These are phyloP conservation scores for Knipowitschia caucasica DNA, from an alignment of 2,797 vertebrate genomes.

Conservation along the genomic window DNA sequence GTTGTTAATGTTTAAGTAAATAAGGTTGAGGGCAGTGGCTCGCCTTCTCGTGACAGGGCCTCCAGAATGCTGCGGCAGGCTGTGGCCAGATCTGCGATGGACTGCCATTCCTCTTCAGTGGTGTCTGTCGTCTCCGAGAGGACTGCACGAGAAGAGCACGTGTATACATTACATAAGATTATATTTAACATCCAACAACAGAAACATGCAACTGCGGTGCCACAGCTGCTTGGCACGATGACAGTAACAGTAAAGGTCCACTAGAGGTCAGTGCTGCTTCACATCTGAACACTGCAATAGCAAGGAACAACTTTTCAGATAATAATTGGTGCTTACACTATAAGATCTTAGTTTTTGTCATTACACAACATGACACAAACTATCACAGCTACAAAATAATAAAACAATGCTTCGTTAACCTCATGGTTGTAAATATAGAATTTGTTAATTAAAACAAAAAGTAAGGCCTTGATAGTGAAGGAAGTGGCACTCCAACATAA, in stretches of 20 bases:
- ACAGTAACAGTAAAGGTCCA: constrained; percentile 49
- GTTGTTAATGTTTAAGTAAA: background rate
- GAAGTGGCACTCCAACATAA: constrained; percentile 15
- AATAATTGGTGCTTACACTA: background rate
- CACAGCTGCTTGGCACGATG: background rate
- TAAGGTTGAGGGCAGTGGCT: constrained; percentile 21
- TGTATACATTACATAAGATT: background rate
- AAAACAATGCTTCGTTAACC: too few relatives aligned
- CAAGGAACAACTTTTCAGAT: background rate
- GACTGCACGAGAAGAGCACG: constrained; percentile 58
- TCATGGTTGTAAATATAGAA: too few relatives aligned
- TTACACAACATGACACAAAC: too few relatives aligned
- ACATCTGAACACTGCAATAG: background rate
- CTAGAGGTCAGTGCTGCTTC: constrained; percentile 53
- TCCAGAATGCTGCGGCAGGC: constrained; percentile 88
- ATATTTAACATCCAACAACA: background rate
- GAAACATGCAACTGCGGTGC: background rate
- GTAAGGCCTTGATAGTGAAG: constrained; percentile 8
- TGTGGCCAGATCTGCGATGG: constrained; percentile 85
- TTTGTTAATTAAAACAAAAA: too few relatives aligned
- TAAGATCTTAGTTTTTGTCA: too few relatives aligned
- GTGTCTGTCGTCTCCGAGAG: constrained; percentile 83
- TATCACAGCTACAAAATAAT: too few relatives aligned
- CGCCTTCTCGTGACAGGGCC: constrained; percentile 86
- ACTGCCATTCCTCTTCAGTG: constrained; percentile 89